A percentile compares a stretch with the other conserved stretches of the same genome.
Evolutionary conservation across 2,888 invertebrate species (phyloP).

Genomic region (Macaria liturata): DNA sequence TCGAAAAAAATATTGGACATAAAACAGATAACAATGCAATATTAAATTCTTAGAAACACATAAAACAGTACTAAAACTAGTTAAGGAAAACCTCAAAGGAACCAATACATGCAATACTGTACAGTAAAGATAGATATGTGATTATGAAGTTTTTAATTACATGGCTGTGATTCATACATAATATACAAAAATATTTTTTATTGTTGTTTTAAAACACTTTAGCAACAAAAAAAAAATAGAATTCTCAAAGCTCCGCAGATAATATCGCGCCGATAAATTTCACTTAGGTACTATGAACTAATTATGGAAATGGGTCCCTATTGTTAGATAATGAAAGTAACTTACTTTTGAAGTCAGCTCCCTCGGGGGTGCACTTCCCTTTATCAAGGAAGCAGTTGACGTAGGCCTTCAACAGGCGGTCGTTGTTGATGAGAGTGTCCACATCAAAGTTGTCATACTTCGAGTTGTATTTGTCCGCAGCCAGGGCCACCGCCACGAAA

Average conservation of each 20-base stretch:
- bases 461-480: conserved; percentile 83
- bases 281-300: no score
- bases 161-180: no score
- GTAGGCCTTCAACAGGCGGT: conserved; percentile 87
- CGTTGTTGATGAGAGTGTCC: conserved; percentile 86
- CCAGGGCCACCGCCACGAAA: conserved; percentile 57
- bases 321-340: conserved; percentile 27
- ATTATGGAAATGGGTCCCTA: no score
- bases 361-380: conserved; percentile 88
- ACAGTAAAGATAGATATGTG: no score
- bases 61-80: conserved; percentile 2
- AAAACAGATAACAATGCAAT: neutral
- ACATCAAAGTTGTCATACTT: conserved; percentile 90
- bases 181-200: no score
- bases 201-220: no score
- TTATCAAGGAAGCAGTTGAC: conserved; percentile 87
- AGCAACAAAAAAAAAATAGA: no score
- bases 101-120: no score
- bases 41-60: neutral
- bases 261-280: no score
- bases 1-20: no score
- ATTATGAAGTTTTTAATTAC: no score
- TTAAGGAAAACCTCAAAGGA: neutral
- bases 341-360: conserved; percentile 88
- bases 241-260: no score